These are phyloP conservation scores for Tychaedon coryphoeus DNA, from an alignment of 2,113 vertebrate genomes.

Conservation along the genomic window DNA sequence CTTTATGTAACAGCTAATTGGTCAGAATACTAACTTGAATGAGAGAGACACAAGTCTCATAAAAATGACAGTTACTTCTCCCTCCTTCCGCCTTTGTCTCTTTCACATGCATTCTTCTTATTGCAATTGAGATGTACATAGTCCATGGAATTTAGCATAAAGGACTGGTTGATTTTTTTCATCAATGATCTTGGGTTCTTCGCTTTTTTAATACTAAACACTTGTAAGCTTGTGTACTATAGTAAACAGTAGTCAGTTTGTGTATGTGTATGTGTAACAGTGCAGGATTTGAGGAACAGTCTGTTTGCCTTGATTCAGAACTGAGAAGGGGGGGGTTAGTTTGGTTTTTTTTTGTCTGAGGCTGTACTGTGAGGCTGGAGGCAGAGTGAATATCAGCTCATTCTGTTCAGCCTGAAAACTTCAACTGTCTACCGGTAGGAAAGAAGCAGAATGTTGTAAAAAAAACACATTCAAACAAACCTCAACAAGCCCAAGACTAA, in stretches of 20 bases:
- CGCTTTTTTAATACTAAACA: not conserved
- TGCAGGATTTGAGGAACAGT: not conserved
- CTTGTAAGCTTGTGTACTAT: not conserved
- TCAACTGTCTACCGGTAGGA: not conserved
- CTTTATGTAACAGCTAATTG: not conserved
- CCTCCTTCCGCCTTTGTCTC: not conserved
- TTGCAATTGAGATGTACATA: not conserved
- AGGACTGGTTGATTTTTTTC: not conserved
- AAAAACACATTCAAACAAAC: not conserved
- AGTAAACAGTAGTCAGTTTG: not conserved
- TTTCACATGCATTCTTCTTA: not conserved
- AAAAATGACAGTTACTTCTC: not conserved
- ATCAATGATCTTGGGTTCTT: not conserved
- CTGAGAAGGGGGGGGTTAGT: fast-evolving
- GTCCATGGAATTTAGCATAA: not conserved
- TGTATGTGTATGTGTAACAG: not conserved
- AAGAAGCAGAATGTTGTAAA: not conserved
- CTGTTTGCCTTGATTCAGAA: not conserved
- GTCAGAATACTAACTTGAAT: not conserved
- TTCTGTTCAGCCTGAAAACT: not conserved
- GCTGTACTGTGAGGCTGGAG: not conserved
- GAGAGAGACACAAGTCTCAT: not conserved
- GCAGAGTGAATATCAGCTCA: too few species aligned
- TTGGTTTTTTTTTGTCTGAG: not conserved
- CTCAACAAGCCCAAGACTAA: not conserved